These are phyloP conservation scores for Lepidochitona cinerea DNA, from an alignment of 2,888 invertebrate species.

Conservation along the genomic window DNA sequence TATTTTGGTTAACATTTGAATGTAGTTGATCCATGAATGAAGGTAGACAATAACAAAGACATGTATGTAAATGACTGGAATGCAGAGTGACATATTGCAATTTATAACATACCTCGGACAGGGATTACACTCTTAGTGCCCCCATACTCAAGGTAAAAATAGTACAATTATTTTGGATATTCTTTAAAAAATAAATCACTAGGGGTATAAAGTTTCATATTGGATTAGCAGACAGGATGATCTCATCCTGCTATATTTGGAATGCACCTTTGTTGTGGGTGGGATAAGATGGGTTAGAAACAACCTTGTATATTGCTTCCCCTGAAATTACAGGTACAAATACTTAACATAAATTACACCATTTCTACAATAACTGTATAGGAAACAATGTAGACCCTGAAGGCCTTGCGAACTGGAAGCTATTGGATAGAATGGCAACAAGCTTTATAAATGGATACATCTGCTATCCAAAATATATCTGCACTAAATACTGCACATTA, in stretches of 20 bases:
- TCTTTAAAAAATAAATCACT: conserved; percentile 6
- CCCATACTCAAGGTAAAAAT: neutral
- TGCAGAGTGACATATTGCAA: neutral
- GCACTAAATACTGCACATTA: no score
- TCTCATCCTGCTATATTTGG: neutral
- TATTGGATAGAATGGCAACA: no score
- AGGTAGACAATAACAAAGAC: neutral
- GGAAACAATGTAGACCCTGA: neutral
- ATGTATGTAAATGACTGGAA: neutral
- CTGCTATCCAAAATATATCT: no score
- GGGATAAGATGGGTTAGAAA: neutral
- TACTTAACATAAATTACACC: neutral
- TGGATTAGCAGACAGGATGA: no score
- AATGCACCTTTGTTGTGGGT: neutral
- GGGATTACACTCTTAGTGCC: no score
- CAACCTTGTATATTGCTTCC: conserved; percentile 4
- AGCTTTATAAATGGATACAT: no score
- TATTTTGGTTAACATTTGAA: no score
- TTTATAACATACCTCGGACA: neutral
- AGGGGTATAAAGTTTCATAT: neutral
- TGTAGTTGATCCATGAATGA: no score
- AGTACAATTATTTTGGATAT: neutral
- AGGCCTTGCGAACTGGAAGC: no score
- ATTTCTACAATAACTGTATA: neutral
- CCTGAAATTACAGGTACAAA: neutral